Conservation (phyloP, 2,888 invertebrate genomes). For the Pyrrhia umbra region DNA sequence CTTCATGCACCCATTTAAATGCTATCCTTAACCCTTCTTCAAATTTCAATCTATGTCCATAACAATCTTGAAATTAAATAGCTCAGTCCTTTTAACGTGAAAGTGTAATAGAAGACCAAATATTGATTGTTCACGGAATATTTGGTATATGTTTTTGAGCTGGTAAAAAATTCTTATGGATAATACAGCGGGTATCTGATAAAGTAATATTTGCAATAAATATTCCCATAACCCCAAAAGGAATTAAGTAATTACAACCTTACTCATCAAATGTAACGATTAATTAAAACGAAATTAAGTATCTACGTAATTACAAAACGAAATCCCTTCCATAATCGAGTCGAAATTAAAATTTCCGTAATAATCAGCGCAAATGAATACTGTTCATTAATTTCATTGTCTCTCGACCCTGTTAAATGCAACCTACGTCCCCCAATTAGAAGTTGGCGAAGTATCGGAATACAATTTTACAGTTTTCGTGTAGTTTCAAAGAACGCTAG, state of each 20-base stretch:
- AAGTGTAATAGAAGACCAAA: too few relatives aligned
- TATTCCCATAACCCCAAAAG: neutral
- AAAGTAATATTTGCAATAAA: neutral
- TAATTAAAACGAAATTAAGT: neutral
- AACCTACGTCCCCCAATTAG: conserved; percentile 53
- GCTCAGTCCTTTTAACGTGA: too few relatives aligned
- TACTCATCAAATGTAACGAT: too few relatives aligned
- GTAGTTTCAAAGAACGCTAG: conserved; percentile 60
- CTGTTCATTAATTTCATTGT: neutral
- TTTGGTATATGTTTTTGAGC: too few relatives aligned
- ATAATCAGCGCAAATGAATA: neutral
- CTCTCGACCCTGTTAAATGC: neutral
- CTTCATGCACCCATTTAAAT: too few relatives aligned
- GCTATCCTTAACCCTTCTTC: too few relatives aligned
- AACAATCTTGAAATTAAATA: too few relatives aligned
- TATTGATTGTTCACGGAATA: too few relatives aligned
- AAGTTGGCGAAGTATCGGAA: conserved; percentile 51
- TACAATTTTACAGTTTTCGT: conserved; percentile 53
- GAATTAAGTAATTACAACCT: neutral
- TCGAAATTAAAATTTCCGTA: too few relatives aligned
- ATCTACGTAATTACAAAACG: neutral
- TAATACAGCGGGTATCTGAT: neutral
- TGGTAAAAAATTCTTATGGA: neutral
- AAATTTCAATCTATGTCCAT: too few relatives aligned
- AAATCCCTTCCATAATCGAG: neutral